phyloP scores from a whole-genome alignment of 2,888 invertebrate species.

The Lissocephala sabroskyi region DNA sequence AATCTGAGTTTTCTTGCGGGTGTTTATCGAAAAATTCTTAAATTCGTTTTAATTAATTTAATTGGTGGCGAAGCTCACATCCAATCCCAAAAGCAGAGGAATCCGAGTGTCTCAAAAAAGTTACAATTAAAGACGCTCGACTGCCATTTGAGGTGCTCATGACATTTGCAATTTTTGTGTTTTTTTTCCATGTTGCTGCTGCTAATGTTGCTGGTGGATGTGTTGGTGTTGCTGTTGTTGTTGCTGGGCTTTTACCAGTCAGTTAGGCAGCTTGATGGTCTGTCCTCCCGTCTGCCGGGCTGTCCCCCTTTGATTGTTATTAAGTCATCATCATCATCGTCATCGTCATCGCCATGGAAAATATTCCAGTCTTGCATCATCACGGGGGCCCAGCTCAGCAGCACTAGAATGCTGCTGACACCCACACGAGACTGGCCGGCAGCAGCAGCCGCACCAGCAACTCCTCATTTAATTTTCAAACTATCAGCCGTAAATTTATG shows the following conservation, averaged over 20 bases:
- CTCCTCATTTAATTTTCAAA: not conserved
- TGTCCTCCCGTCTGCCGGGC: too few relatives aligned
- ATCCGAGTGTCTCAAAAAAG: not conserved
- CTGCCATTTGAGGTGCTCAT: conserved; percentile 8
- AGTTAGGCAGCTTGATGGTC: too few relatives aligned
- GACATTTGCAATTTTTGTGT: conserved; percentile 23
- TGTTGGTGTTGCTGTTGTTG: too few relatives aligned
- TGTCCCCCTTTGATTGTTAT: conserved; percentile 17
- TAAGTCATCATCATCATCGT: conserved; percentile 35
- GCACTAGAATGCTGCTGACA: too few relatives aligned
- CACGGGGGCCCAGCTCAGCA: too few relatives aligned
- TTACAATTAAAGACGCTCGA: not conserved
- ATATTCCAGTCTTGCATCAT: conserved; percentile 21
- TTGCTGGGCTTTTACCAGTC: too few relatives aligned
- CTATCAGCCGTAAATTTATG: conserved; percentile 31
- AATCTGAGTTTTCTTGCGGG: too few relatives aligned
- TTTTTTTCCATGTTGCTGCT: too few relatives aligned
- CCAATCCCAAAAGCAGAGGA: not conserved
- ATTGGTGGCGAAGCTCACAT: conserved; percentile 32
- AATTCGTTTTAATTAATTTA: conserved; percentile 36
- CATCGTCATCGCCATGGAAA: conserved; percentile 2
- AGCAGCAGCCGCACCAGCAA: conserved; percentile 38
- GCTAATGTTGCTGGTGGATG: too few relatives aligned
- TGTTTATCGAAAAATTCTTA: not conserved
- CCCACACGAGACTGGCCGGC: too few relatives aligned